phyloP scores from a whole-genome alignment of 2,888 invertebrate genomes.

The Agrilus biguttatus region DNA sequence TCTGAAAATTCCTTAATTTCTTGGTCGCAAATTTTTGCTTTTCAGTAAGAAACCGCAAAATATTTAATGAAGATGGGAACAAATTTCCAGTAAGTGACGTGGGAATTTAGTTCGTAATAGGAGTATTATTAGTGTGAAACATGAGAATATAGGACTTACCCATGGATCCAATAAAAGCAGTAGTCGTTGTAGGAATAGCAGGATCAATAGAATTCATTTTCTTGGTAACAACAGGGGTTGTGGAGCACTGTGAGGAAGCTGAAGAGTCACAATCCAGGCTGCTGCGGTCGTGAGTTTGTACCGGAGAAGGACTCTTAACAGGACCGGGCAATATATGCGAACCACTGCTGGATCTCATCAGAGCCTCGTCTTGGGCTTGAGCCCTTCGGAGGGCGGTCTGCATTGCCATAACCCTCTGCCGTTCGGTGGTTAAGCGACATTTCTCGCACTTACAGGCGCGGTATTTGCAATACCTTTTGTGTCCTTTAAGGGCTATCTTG shows the following conservation, averaged over 20 bases:
- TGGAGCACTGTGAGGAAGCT: conserved; percentile 44
- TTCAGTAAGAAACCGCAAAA: no score
- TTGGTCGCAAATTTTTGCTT: no score
- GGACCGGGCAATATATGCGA: conserved; percentile 18
- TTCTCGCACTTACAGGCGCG: conserved; percentile 74
- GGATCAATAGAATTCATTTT: conserved; percentile 34
- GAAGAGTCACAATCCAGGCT: conserved; percentile 40
- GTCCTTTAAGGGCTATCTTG: conserved; percentile 77
- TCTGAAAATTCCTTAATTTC: no score
- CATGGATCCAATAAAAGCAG: conserved; percentile 25
- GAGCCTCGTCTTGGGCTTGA: conserved; percentile 71
- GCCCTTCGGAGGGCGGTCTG: conserved; percentile 75
- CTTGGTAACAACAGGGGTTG: conserved; percentile 32
- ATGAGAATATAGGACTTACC: conserved; percentile 14
- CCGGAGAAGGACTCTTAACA: conserved; percentile 25
- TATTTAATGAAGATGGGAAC: no score
- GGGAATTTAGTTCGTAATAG: no score
- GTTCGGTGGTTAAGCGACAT: conserved; percentile 72
- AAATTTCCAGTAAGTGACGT: no score
- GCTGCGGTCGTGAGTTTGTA: conserved; percentile 28
- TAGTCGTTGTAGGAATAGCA: conserved; percentile 28
- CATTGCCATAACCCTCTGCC: conserved; percentile 79
- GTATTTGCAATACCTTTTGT: conserved; percentile 83
- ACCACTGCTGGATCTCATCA: conserved; percentile 22
- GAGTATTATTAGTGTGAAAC: background rate